Percentiles rank a stretch among this genome's conserved stretches.
These are phyloP conservation scores for Oxystoma pomonae DNA, from an alignment of 2,888 invertebrate genomes.

Conservation along the genomic window DNA sequence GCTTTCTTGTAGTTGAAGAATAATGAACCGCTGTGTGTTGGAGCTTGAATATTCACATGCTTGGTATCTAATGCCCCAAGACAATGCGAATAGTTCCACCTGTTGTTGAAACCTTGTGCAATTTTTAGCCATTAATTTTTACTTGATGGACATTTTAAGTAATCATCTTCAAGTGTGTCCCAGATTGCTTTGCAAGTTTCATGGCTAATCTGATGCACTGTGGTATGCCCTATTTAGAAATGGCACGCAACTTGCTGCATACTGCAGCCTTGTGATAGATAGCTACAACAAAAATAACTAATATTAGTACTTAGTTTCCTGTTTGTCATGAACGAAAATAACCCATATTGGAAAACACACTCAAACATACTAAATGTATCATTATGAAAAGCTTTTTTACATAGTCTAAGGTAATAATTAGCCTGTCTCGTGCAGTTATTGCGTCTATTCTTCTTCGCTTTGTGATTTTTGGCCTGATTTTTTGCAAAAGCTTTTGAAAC, in stretches of 20 bases:
- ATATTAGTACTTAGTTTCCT: no score
- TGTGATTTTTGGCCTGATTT: neutral
- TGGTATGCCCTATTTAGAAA: constrained; percentile 23
- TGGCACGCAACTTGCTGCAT: neutral
- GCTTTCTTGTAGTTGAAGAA: constrained; percentile 24
- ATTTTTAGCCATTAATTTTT: constrained; percentile 24
- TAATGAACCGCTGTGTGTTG: constrained; percentile 23
- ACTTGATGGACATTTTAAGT: constrained; percentile 23
- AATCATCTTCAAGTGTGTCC: constrained; percentile 13
- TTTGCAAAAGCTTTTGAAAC: neutral
- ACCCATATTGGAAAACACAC: no score
- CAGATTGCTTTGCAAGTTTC: constrained; percentile 23
- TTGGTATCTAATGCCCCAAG: constrained; percentile 27
- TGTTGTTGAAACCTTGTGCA: constrained; percentile 19
- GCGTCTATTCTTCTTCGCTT: neutral
- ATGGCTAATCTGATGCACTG: constrained; percentile 28
- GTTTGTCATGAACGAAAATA: no score
- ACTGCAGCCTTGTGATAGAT: constrained; percentile 7
- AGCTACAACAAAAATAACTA: no score
- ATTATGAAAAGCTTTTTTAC: neutral
- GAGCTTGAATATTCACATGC: no score
- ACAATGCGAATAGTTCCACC: constrained; percentile 30
- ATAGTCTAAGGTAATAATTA: constrained; percentile 5
- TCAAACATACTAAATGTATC: neutral
- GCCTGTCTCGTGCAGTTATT: constrained; percentile 3